Percentiles rank a stretch among this genome's conserved stretches.
These are phyloP conservation scores for Struthio camelus DNA, from an alignment of 2,113 vertebrate species.

Conservation along the genomic window DNA sequence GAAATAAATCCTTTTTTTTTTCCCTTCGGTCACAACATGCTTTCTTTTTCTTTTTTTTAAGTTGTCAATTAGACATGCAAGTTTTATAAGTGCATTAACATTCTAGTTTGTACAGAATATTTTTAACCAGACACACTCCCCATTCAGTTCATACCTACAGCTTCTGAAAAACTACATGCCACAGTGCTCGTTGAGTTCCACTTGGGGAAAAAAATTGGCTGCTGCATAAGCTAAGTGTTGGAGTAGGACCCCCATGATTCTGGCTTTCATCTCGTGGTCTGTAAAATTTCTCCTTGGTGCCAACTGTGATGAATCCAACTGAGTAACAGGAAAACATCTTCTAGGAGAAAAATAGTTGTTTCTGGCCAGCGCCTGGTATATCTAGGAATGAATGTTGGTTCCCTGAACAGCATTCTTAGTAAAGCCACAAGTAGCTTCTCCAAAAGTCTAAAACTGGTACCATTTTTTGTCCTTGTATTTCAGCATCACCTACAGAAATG, in stretches of 20 bases:
- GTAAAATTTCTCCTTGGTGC: constrained; percentile 45
- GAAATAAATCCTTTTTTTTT: constrained; percentile 83
- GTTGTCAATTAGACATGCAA: constrained; percentile 89
- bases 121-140: constrained; percentile 69
- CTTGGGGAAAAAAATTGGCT: constrained; percentile 19
- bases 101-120: constrained; percentile 80
- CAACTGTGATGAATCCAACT: constrained; percentile 56
- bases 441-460: constrained; percentile 93
- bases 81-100: constrained; percentile 87
- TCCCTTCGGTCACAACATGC: constrained; percentile 81
- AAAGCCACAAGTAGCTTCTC: constrained; percentile 53
- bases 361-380: constrained; percentile 63
- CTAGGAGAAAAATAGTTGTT: constrained; percentile 62
- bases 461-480: constrained; percentile 99
- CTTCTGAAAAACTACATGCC: constrained; percentile 70
- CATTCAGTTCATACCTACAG: constrained; percentile 69
- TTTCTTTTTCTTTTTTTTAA: constrained; percentile 72
- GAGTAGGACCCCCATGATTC: constrained; percentile 2
- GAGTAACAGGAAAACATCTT: constrained; percentile 63
- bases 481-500: constrained; percentile 89
- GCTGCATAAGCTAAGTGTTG: constrained; percentile 17
- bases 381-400: constrained; percentile 75
- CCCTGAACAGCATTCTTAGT: constrained; percentile 70
- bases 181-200: constrained; percentile 70
- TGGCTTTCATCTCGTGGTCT: constrained; percentile 6